These are phyloP conservation scores for Rapana venosa DNA, from an alignment of 2,888 invertebrate genomes.

Conservation along the genomic window DNA sequence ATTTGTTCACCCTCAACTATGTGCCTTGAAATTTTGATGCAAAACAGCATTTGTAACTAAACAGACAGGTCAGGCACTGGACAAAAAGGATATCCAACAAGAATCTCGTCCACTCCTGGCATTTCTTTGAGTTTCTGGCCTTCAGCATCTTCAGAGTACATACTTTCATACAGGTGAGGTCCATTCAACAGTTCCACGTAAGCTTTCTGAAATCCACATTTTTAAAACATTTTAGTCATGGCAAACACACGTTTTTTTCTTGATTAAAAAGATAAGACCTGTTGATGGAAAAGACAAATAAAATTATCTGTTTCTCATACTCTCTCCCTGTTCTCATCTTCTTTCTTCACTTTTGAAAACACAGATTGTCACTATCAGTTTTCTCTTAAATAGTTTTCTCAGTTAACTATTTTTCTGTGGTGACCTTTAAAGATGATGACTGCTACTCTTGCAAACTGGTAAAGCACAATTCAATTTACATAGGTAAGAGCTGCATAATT, in stretches of 20 bases:
- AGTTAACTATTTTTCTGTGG: background rate
- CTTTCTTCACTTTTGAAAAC: background rate
- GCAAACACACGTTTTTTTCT: too few species aligned
- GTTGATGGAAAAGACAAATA: background rate
- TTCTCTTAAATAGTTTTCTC: background rate
- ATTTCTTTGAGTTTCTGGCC: slow-evolving; percentile 76
- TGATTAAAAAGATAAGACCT: too few species aligned
- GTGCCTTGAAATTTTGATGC: too few species aligned
- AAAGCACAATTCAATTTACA: too few species aligned
- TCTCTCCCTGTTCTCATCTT: background rate
- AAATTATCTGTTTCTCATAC: background rate
- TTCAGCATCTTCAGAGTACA: slow-evolving; percentile 78
- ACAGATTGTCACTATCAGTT: background rate
- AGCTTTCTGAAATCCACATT: slow-evolving; percentile 66
- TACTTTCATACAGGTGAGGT: slow-evolving; percentile 73
- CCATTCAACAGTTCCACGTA: slow-evolving; percentile 77
- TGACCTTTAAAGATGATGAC: background rate
- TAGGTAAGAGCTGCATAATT: too few species aligned
- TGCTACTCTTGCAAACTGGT: too few species aligned
- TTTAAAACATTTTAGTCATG: background rate
- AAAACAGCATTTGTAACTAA: too few species aligned
- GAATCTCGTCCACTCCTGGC: slow-evolving; percentile 76
- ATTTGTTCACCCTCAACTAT: too few species aligned
- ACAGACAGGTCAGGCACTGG: background rate
- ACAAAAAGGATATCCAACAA: slow-evolving; percentile 75